phyloP scores from a whole-genome alignment of 1,140 invertebrate genomes.

The Neotoxoptera formosana region DNA sequence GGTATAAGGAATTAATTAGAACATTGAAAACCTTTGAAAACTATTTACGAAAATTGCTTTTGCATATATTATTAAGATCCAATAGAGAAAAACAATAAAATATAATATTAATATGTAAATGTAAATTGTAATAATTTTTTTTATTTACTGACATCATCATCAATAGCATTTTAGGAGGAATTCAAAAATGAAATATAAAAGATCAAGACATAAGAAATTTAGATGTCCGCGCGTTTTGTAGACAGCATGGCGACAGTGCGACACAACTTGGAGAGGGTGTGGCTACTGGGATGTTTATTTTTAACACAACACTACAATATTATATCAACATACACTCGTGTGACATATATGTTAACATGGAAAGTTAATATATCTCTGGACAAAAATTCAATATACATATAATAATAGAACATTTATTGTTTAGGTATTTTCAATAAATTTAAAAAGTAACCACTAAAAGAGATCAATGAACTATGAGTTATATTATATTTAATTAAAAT shows the following conservation, averaged over 20 bases:
- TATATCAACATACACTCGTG: constrained; percentile 34
- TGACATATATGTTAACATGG: background rate
- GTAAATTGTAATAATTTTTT: background rate
- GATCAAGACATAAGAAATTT: constrained; percentile 18
- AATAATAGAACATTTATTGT: background rate
- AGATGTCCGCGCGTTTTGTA: constrained; percentile 9
- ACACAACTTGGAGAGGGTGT: constrained; percentile 23
- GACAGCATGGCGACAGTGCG: constrained; percentile 56
- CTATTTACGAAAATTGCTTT: background rate
- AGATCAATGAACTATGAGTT: background rate
- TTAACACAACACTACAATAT: constrained; percentile 46
- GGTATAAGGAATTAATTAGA: background rate
- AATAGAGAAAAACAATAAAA: background rate
- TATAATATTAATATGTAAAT: background rate
- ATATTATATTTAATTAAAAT: background rate
- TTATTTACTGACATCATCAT: constrained; percentile 22
- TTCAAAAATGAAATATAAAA: background rate
- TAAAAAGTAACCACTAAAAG: background rate
- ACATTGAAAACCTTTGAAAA: background rate
- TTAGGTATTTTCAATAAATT: background rate
- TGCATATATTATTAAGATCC: background rate
- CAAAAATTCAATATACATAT: too few species aligned
- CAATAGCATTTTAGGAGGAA: background rate
- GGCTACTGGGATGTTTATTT: constrained; percentile 48
- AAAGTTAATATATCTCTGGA: background rate